phyloP scores from a whole-genome alignment of 1,140 invertebrate species.

The Caerostris darwini region DNA sequence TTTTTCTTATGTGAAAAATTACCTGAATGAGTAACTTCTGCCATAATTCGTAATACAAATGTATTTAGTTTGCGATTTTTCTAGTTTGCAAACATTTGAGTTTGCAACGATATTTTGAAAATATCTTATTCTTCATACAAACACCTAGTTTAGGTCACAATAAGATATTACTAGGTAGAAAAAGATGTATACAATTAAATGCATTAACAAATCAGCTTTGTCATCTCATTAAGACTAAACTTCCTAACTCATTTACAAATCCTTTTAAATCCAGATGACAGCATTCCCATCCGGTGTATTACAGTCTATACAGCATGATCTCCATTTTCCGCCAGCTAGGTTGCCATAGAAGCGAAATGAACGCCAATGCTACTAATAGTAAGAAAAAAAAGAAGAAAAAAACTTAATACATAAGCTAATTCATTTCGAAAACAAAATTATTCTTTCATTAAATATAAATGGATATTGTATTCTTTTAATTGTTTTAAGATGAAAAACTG shows the following conservation, averaged over 20 bases:
- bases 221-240: constrained; percentile 13
- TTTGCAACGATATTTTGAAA: not conserved
- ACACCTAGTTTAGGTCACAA: not conserved
- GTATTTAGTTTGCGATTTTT: not conserved
- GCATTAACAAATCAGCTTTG: not conserved
- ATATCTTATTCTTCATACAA: not conserved
- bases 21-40: constrained; percentile 77
- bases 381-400: not conserved
- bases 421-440: not conserved
- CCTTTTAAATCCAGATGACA: constrained; percentile 5
- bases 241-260: constrained; percentile 28
- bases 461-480: not conserved
- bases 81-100: constrained; percentile 29
- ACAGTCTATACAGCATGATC: constrained; percentile 23
- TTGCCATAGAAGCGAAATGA: constrained; percentile 37
- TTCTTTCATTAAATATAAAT: not conserved
- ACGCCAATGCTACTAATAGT: constrained; percentile 2
- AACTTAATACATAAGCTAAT: not conserved
- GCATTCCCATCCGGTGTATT: constrained; percentile 62
- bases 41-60: constrained; percentile 40
- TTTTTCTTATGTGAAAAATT: not conserved
- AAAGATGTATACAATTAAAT: not conserved
- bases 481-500: not conserved
- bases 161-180: not conserved
- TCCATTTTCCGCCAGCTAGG: constrained; percentile 52